Evolutionary conservation across 2,888 invertebrate genomes (phyloP).

Genomic region (Petrophora chlorosata): DNA sequence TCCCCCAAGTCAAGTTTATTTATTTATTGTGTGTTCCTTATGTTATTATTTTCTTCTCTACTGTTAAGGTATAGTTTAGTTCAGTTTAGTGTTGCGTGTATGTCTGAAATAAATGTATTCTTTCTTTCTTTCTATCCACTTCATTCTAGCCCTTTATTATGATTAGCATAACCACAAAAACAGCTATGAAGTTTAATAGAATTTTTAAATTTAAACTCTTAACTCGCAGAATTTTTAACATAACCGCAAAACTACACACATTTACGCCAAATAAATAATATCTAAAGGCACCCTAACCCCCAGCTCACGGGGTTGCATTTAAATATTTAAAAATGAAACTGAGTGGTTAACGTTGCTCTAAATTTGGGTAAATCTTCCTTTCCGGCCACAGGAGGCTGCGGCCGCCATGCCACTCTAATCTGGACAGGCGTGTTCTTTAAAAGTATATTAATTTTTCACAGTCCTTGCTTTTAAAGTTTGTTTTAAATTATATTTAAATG

Average conservation of each 20-base stretch:
- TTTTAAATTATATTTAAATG: slow-evolving; percentile 38
- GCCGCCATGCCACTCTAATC: slow-evolving; percentile 51
- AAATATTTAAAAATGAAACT: slow-evolving; percentile 59
- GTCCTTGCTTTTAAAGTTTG: slow-evolving; percentile 35
- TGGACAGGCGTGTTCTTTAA: slow-evolving; percentile 51
- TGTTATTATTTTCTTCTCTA: too few relatives aligned
- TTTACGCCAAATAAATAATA: slow-evolving; percentile 23
- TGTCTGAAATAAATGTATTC: too few relatives aligned
- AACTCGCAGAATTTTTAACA: neutral
- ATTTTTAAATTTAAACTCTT: neutral
- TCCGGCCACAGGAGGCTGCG: slow-evolving; percentile 63
- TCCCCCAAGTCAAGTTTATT: too few relatives aligned
- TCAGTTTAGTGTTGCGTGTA: too few relatives aligned
- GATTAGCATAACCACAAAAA: too few relatives aligned
- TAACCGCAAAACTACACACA: slow-evolving; percentile 13
- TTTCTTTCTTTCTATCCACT: too few relatives aligned
- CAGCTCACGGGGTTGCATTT: slow-evolving; percentile 41
- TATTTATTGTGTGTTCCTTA: too few relatives aligned
- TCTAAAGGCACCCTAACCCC: slow-evolving; percentile 14
- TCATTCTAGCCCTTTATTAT: too few relatives aligned
- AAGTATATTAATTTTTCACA: slow-evolving; percentile 50
- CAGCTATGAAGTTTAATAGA: too few relatives aligned
- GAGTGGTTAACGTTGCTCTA: slow-evolving; percentile 54
- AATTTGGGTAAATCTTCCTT: slow-evolving; percentile 68
- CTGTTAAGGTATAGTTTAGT: too few relatives aligned